Evolutionary conservation across 2,888 invertebrate genomes (phyloP), one percentile per base, ranked within the genome.

Genomic region (Stenolophus ochropezus): DNA sequence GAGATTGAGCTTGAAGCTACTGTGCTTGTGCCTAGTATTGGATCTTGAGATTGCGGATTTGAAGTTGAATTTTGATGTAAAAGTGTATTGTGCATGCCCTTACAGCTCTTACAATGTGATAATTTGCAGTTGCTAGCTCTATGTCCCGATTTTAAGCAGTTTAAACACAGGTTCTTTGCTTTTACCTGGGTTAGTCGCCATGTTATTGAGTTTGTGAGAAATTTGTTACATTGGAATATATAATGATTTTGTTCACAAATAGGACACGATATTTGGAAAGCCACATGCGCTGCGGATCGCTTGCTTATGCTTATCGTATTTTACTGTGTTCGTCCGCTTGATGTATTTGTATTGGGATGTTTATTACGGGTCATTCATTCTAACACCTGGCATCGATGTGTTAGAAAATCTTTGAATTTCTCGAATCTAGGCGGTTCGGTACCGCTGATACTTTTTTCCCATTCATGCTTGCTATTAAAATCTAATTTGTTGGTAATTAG

Each of bases 231-330:
- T 21, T 51, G 14, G 11, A 16, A 23, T 11, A 74, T 20, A 23
- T 47, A 74, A 51, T 47, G 74, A 11, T 49, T 74, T 21, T 21
- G 51, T 51, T 74, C 49, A 18, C 74, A 74, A 51, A 51, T 58
- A 23, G 20, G 1, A 58, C 58, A 58, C 4, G 18, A 58, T 20
- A 58, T 58, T 1, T 23, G 5, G 0, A 20, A 20, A n/a, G 58
- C n/a, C n/a, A n/a, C n/a, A n/a, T n/a, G n/a, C n/a, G n/a, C n/a
- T n/a, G n/a, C n/a, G n/a, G n/a, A n/a, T n/a, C n/a, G n/a, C n/a
- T n/a, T n/a, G n/a, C n/a, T 53, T 53, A 16, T 16, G 16, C n/a
- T n/a, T n/a, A n/a, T n/a, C n/a, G n/a, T n/a, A n/a, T n/a, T n/a
- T n/a, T n/a, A n/a, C n/a, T n/a, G n/a, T n/a, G n/a, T n/a, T n/a